Evolutionary conservation across 2,113 vertebrate species (phyloP), one percentile per base, ranked within the genome.

Genomic region (Stegostoma tigrinum): DNA sequence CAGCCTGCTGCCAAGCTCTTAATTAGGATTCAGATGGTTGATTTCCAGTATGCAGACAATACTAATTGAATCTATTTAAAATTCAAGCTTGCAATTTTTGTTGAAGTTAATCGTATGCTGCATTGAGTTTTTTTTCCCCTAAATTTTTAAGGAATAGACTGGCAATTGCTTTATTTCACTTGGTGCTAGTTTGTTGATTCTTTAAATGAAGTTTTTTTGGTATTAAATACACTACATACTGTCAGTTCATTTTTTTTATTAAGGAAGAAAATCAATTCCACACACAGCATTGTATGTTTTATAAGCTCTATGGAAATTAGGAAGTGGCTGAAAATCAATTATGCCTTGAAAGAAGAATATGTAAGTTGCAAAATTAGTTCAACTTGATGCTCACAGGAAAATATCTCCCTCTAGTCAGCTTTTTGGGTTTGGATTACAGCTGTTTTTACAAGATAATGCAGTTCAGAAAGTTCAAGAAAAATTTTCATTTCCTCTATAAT

Each of bases 271-370:
- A 96, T 97, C 96, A 5, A 95, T 97, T 96, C 27, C 96, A 95
- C 95, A 83, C 96, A 80, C 78, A 96, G 95, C 96, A 96, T 45
- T 15, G 96, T 97, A 97, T 96, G 97, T 97, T 97, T 96, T 97
- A 94, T n/a, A 96, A 96, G 97, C 96, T 96, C 97, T 96, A 97
- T 0, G 61, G 96, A 97, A 98, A 97, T 97, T 91, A 97, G 96
- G 96, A 95, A 96, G 96, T 96, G 96, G 97, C 97, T 97, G 97
- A 97, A 97, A 98, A 97, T 97, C 97, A 97, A 96, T 98, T 97
- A 96, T 95, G 96, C 19, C 96, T 97, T 96, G 96, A 96, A 97
- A n/a, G 66, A 94, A 66, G 38, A 70, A 97, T 97, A 96, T 97
- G 97, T 96, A 96, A 97, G 70, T 96, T 96, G 96, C 95, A 96